These are phyloP conservation scores for Urophycis tenuis DNA, from an alignment of 2,797 vertebrate species.

Conservation along the genomic window DNA sequence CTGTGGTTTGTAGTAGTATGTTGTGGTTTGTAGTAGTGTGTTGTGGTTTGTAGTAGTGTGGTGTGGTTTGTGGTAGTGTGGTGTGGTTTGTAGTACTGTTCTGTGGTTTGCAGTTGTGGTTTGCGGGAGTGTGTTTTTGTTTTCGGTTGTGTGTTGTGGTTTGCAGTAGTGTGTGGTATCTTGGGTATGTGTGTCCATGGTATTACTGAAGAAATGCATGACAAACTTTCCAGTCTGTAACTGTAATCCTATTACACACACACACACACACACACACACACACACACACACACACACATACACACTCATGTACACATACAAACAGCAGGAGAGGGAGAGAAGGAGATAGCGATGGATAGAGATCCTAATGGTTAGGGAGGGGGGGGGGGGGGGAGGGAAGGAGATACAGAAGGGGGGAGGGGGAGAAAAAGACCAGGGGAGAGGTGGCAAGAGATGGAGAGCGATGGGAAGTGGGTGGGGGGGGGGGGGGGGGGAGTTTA, in stretches of 20 bases:
- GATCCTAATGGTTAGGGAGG: too few relatives aligned
- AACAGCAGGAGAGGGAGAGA: slow-evolving; percentile 28
- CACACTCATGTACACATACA: neutral
- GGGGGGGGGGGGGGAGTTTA: slow-evolving; percentile 62
- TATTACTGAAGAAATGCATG: slow-evolving; percentile 67
- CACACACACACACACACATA: neutral
- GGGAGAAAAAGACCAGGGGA: slow-evolving; percentile 32
- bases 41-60: neutral
- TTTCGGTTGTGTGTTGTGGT: neutral
- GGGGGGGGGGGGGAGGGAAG: slow-evolving; percentile 22
- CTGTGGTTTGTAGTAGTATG: neutral
- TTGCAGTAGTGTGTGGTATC: neutral
- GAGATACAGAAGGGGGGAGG: slow-evolving; percentile 34
- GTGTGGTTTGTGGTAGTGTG: slow-evolving; percentile 18
- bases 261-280: neutral
- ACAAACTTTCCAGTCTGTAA: slow-evolving; percentile 63
- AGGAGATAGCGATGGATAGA: too few relatives aligned
- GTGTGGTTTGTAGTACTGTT: slow-evolving; percentile 19
- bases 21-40: neutral
- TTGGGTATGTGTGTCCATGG: slow-evolving; percentile 46
- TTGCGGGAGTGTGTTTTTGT: slow-evolving; percentile 15
- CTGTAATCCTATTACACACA: slow-evolving; percentile 49
- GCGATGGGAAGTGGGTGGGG: slow-evolving; percentile 47
- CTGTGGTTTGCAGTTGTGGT: slow-evolving; percentile 24
- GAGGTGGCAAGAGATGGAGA: slow-evolving; percentile 44